These are phyloP conservation scores for Schizothorax lantsangensis DNA, from an alignment of 2,797 vertebrate species.

Conservation along the genomic window DNA sequence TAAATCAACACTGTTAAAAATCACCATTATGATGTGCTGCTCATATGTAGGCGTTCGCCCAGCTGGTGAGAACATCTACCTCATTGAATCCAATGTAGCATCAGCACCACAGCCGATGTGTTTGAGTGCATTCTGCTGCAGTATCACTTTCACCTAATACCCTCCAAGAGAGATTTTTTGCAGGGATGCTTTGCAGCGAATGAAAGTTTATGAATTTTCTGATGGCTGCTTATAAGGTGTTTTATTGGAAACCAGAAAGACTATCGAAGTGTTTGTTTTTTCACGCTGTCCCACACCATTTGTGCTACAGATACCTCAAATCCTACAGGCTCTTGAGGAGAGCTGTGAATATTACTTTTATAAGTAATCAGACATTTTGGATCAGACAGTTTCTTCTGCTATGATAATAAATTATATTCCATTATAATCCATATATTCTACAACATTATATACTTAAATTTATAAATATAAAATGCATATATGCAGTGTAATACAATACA, in stretches of 20 bases:
- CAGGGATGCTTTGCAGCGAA: slow-evolving; percentile 5
- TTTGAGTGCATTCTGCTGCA: slow-evolving; percentile 44
- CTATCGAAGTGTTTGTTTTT: background rate
- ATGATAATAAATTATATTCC: background rate
- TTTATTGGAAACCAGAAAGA: slow-evolving; percentile 16
- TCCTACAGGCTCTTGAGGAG: background rate
- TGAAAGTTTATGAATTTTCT: slow-evolving; percentile 4
- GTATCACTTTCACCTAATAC: slow-evolving; percentile 46
- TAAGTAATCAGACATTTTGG: background rate
- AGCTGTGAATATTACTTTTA: slow-evolving; percentile 19
- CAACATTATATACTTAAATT: background rate
- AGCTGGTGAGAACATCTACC: slow-evolving; percentile 39
- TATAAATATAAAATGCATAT: too few relatives aligned
- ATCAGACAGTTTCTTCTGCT: background rate
- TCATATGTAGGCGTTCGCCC: slow-evolving; percentile 56
- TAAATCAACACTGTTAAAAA: slow-evolving; percentile 29
- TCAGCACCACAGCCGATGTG: slow-evolving; percentile 27
- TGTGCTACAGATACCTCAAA: background rate
- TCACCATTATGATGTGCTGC: slow-evolving; percentile 53
- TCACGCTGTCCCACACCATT: background rate
- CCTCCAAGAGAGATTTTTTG: slow-evolving; percentile 43
- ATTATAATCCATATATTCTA: background rate
- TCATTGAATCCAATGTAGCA: slow-evolving; percentile 60
- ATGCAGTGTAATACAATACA: too few relatives aligned
- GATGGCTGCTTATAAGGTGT: background rate